phyloP scores from a whole-genome alignment of 2,888 invertebrate genomes.

The Epinotia bilunana region DNA sequence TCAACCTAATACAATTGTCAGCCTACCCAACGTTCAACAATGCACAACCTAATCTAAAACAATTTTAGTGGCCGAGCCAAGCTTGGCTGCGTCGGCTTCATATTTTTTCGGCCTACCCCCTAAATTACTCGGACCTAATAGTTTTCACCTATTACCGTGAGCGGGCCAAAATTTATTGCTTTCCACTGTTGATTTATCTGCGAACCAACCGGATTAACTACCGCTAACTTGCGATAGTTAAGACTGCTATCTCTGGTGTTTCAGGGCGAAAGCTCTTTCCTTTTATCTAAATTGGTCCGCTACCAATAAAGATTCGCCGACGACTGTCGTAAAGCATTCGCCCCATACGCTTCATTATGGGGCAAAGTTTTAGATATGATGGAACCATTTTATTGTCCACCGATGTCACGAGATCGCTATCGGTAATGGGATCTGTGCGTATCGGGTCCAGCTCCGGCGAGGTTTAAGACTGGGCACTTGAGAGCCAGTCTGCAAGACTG shows the following conservation, averaged over 20 bases:
- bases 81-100: conserved; percentile 57
- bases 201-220: conserved; percentile 80
- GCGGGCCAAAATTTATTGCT: conserved; percentile 78
- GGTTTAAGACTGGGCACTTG: conserved; percentile 61
- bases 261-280: conserved; percentile 83
- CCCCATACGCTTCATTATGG: conserved; percentile 85
- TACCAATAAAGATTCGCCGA: conserved; percentile 84
- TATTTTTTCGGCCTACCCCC: conserved; percentile 70
- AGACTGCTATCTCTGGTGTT: conserved; percentile 83
- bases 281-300: conserved; percentile 85
- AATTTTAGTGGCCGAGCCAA: conserved; percentile 28
- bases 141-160: conserved; percentile 84
- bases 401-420: conserved; percentile 83
- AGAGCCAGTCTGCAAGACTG: conserved; percentile 57
- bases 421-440: conserved; percentile 77
- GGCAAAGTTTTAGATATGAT: conserved; percentile 84
- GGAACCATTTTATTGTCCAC: conserved; percentile 83
- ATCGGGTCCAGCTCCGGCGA: conserved; percentile 56
- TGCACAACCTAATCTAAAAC: conserved; percentile 14
- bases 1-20: background rate
- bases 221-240: conserved; percentile 85
- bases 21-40: background rate
- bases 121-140: conserved; percentile 80
- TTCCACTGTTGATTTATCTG: conserved; percentile 82
- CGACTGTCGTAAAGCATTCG: conserved; percentile 83